phyloP scores from a whole-genome alignment of 2,113 vertebrate species.

The Caretta caretta region DNA sequence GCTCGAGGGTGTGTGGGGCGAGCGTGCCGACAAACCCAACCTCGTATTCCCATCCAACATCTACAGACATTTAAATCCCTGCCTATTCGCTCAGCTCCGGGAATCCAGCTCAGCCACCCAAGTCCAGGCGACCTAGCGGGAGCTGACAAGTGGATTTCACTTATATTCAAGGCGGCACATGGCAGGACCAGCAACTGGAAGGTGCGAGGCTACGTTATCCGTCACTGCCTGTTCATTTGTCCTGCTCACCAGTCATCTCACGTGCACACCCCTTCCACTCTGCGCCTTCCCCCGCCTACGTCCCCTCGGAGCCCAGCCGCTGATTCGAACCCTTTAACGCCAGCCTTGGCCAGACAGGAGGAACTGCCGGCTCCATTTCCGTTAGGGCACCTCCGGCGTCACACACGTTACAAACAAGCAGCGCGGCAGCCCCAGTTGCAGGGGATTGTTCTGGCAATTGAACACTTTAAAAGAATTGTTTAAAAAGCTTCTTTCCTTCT shows the following conservation, averaged over 20 bases:
- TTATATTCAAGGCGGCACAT: no score
- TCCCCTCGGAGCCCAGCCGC: neutral
- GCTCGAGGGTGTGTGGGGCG: neutral
- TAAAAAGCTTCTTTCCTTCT: slow-evolving; percentile 39
- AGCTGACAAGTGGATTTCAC: neutral
- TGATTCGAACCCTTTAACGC: neutral
- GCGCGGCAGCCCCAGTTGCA: neutral
- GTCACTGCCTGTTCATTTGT: no score
- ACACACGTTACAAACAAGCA: neutral
- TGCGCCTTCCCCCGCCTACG: neutral
- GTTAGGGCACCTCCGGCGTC: neutral
- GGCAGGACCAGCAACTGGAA: no score
- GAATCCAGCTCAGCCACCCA: neutral
- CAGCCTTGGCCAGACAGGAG: neutral
- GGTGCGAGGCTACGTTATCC: neutral
- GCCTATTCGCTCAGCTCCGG: neutral
- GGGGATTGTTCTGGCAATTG: slow-evolving; percentile 20
- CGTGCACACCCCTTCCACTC: no score
- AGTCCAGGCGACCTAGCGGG: neutral
- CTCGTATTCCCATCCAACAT: neutral
- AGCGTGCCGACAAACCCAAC: neutral
- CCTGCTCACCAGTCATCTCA: neutral
- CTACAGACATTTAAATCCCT: neutral
- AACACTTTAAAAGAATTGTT: slow-evolving; percentile 63
- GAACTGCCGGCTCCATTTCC: neutral